Percentiles rank a stretch among this genome's conserved stretches.
phyloP scores from a whole-genome alignment of 2,888 invertebrate genomes.

The Xiphydria camelus region DNA sequence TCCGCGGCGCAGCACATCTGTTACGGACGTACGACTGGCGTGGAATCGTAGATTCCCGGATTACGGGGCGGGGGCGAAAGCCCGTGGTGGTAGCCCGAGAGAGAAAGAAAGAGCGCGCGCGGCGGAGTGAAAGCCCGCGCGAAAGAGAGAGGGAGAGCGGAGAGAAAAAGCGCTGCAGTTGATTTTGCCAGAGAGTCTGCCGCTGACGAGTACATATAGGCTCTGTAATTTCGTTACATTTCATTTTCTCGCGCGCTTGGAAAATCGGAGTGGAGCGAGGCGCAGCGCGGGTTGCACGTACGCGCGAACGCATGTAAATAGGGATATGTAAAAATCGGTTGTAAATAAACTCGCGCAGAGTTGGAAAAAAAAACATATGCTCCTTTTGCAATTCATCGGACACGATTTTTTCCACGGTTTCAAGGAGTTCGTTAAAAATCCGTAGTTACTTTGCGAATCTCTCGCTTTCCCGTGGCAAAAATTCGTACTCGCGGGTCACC shows the following conservation, averaged over 20 bases:
- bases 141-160: not conserved
- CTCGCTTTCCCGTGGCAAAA: no score
- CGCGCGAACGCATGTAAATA: no score
- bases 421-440: no score
- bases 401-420: no score
- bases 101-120: not conserved
- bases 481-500: no score
- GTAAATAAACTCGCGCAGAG: no score
- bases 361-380: no score
- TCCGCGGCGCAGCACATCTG: slow-evolving; percentile 37
- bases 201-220: slow-evolving; percentile 42
- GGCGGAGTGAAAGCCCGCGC: not conserved
- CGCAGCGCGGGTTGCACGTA: no score
- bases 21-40: slow-evolving; percentile 43
- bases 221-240: slow-evolving; percentile 44
- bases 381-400: no score
- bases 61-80: slow-evolving; percentile 33
- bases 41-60: slow-evolving; percentile 51
- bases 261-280: no score
- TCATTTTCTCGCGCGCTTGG: slow-evolving; percentile 29
- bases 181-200: slow-evolving; percentile 40
- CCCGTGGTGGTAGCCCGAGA: not conserved
- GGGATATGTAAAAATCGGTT: no score
- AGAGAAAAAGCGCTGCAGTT: slow-evolving; percentile 4
- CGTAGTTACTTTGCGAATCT: no score